Conservation (phyloP, 2,113 vertebrate genomes). For the Camelus dromedarius region DNA sequence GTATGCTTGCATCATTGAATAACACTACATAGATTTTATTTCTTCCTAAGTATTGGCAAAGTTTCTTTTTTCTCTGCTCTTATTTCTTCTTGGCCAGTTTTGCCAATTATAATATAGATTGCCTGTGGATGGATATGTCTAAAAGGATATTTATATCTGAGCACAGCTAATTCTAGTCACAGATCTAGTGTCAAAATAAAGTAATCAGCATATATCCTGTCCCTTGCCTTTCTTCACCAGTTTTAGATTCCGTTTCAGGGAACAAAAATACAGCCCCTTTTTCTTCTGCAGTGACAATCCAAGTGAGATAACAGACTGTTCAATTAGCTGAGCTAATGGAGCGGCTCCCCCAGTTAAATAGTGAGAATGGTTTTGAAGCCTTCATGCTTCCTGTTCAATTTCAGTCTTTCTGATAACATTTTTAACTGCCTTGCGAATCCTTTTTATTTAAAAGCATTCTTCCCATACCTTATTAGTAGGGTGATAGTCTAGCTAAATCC, state of each 20-base stretch:
- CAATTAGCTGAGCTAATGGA: conserved; percentile 84
- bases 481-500: neutral
- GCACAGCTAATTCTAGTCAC: conserved; percentile 67
- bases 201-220: conserved; percentile 68
- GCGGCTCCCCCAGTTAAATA: conserved; percentile 78
- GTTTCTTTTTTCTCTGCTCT: conserved; percentile 36
- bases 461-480: neutral
- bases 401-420: conserved; percentile 78
- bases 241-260: conserved; percentile 70
- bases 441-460: conserved; percentile 75
- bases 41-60: conserved; percentile 39
- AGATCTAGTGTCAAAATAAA: conserved; percentile 71
- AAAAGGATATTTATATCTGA: conserved; percentile 61
- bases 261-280: conserved; percentile 56
- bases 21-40: conserved; percentile 45
- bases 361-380: conserved; percentile 67
- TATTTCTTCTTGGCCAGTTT: conserved; percentile 43
- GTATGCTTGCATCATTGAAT: conserved; percentile 18
- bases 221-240: conserved; percentile 11
- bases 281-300: conserved; percentile 70
- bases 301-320: conserved; percentile 77
- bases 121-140: conserved; percentile 19
- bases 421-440: conserved; percentile 67
- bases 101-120: conserved; percentile 65
- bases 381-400: conserved; percentile 80